Conservation (phyloP, 1,140 invertebrate species). For the Aphaenogaster rudis region DNA sequence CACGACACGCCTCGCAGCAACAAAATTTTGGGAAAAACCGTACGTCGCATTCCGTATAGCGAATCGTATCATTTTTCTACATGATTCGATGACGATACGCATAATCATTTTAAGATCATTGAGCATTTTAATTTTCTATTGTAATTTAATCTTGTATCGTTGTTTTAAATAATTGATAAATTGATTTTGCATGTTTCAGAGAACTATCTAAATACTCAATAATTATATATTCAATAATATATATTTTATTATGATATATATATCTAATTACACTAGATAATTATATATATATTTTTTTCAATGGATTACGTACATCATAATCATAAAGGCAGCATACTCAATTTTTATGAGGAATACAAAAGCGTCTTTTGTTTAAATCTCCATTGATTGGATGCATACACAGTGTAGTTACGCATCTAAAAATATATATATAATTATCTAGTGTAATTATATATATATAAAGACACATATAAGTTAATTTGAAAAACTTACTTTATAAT, state of each 20-base stretch:
- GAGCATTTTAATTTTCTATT: neutral
- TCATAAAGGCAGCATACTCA: conserved; percentile 39
- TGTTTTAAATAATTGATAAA: neutral
- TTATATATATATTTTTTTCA: neutral
- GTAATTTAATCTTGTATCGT: neutral
- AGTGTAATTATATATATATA: too few relatives aligned
- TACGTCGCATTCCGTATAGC: neutral
- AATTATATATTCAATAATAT: too few relatives aligned
- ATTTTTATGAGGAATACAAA: conserved; percentile 32
- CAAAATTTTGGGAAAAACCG: neutral
- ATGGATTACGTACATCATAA: conserved; percentile 49
- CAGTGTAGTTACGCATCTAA: neutral
- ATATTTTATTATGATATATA: too few relatives aligned
- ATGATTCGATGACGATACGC: neutral
- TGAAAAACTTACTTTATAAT: neutral
- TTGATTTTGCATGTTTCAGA: neutral
- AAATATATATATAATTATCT: too few relatives aligned
- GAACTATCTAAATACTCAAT: neutral
- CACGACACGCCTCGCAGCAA: neutral
- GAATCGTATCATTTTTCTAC: neutral
- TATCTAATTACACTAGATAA: too few relatives aligned
- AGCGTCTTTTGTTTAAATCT: conserved; percentile 34
- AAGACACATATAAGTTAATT: neutral
- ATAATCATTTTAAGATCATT: neutral
- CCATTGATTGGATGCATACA: neutral